These are phyloP conservation scores for Dynastes maya DNA, from an alignment of 2,888 invertebrate genomes.

Conservation along the genomic window DNA sequence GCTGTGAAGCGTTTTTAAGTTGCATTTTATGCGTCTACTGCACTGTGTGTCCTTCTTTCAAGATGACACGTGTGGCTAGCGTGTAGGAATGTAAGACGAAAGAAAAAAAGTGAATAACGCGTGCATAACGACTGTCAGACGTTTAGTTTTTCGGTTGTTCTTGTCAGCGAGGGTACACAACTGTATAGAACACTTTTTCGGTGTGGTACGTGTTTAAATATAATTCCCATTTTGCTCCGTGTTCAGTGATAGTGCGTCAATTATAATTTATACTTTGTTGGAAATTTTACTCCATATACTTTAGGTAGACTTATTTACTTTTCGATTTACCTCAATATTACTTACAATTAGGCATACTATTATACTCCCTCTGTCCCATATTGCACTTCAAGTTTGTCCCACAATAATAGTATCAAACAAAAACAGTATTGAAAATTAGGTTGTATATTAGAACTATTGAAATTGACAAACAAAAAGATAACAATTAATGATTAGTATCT, in stretches of 20 bases:
- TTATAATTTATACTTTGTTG: too few species aligned
- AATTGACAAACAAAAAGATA: too few species aligned
- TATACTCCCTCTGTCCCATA: too few species aligned
- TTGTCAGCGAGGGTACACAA: conserved; percentile 12
- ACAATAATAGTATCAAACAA: too few species aligned
- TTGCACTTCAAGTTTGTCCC: too few species aligned
- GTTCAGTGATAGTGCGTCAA: neutral
- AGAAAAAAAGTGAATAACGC: conserved; percentile 30
- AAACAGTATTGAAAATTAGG: too few species aligned
- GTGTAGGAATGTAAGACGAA: conserved; percentile 4
- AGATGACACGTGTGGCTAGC: conserved; percentile 36
- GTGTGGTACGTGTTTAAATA: neutral
- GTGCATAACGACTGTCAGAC: conserved; percentile 25
- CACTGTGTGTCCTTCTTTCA: neutral
- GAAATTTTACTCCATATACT: too few species aligned
- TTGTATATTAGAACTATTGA: too few species aligned
- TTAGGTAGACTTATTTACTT: too few species aligned
- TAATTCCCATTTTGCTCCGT: neutral
- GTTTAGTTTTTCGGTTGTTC: conserved; percentile 28
- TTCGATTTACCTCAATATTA: too few species aligned
- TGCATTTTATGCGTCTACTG: neutral
- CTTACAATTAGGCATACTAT: too few species aligned
- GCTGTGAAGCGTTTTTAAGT: neutral
- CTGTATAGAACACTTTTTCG: neutral
- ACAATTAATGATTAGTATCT: too few species aligned